Evolutionary conservation across 1,140 invertebrate species (phyloP), one percentile per base, ranked within the genome.

Genomic region (Drosophila novamexicana): DNA sequence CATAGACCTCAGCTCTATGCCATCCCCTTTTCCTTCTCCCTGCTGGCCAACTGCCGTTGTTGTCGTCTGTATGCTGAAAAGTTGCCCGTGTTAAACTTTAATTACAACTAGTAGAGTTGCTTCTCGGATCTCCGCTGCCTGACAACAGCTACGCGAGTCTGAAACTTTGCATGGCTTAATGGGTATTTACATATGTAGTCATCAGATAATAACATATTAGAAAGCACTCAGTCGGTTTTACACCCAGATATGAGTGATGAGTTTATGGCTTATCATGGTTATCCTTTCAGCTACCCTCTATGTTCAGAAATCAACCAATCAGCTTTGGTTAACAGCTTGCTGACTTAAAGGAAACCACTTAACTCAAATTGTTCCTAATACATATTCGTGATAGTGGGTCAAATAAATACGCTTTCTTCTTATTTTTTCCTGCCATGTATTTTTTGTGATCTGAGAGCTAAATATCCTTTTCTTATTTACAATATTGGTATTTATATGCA

Each of bases 111-210:
- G 32, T 67, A 34, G 16, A 37, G 54, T 39, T 61, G 16, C 10
- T 36, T 9, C 50, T 39, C 44, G 57, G 10, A 9, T 34, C 18
- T 37, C 37, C 39, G 66, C 53, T 62, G 42, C 32, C 65, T 22
- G 47, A 56, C 70, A 73, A 44, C 63, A 67, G 59, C 61, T 54
- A 47, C 76, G 71, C 71, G 67, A 66, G 65, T 22, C 59, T 2
- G 10, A 64, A 75, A 75, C 67, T 76, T 66, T 79, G 49, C 3
- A 10, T 49, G 37, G 58, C 59, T 37, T 63, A 49, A 67, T 49
- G 65, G 65, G 69, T 88, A 86, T 82, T 86, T 86, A 88, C 83
- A 86, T 88, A 79, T 89, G 83, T 88, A 89, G 79, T 80, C 83
- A 86, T 79, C 82, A 79, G 76, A 86, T 86, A 79, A 86, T 82